Evolutionary conservation across 2,888 invertebrate species (phyloP), one percentile per base, ranked within the genome.

Genomic region (Petrophora chlorosata): DNA sequence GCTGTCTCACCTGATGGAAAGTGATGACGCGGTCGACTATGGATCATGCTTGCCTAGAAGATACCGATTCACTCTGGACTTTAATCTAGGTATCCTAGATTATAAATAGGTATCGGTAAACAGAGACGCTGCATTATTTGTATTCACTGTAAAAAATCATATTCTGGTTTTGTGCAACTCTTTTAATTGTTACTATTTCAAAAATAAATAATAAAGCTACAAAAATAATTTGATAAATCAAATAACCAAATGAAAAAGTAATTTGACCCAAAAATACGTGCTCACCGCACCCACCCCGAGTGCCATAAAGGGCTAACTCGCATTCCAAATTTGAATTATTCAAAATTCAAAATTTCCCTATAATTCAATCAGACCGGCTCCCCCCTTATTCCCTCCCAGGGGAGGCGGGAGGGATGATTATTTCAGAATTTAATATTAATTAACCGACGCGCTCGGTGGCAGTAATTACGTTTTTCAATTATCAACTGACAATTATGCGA

Each of bases 391-490:
- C 10, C 62, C 71, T 76, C 81, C 82, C 80, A 59, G 63, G 79
- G 73, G 84, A 73, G 71, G 69, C 67, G 73, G 67, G 69, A 72
- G 73, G 63, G 58, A 70, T 76, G 85, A 90, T 90, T 90, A 91
- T 91, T 90, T 85, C 86, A 86, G 84, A 90, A 91, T 91, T 90
- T 90, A 89, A 89, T 90, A 90, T 89, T 91, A 90, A 91, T 91
- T 90, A 90, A 86, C 84, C 76, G 80, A 79, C 85, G 80, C 81
- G 79, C 80, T 79, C 79, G 75, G 67, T 67, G 70, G 68, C 61
- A 67, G 77, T 89, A 88, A 89, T 89, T 88, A 82, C 85, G 87
- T 89, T 90, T 89, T 89, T 89, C 89, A 89, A 90, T 89, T 89
- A 88, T 76, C 81, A 77, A 79, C 63, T 86, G 88, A 86, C 89